Percentiles rank a stretch among this genome's conserved stretches.
phyloP scores from a whole-genome alignment of 2,888 invertebrate species.

The Podabrus alpinus region DNA sequence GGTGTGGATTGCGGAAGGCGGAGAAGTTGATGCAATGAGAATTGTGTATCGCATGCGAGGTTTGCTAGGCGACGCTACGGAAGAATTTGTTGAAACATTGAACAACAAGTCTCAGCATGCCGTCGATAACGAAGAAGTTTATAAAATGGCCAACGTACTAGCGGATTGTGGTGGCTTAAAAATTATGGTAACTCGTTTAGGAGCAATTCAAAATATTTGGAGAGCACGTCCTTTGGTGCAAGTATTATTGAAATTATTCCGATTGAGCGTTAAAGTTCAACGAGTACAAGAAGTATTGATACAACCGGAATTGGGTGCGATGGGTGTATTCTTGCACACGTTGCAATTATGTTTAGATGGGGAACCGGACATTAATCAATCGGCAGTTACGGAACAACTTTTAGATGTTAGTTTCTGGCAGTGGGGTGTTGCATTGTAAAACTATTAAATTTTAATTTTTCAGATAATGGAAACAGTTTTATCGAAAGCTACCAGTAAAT shows the following conservation, averaged over 20 bases:
- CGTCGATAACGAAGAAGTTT: conserved; percentile 93
- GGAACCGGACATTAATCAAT: conserved; percentile 72
- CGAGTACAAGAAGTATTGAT: conserved; percentile 88
- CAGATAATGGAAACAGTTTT: conserved; percentile 94
- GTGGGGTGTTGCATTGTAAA: not conserved
- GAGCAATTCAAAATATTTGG: conserved; percentile 84
- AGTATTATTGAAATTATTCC: conserved; percentile 87
- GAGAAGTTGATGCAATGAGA: conserved; percentile 94
- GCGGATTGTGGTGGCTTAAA: conserved; percentile 77
- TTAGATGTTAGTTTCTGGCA: conserved; percentile 67
- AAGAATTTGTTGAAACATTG: conserved; percentile 95
- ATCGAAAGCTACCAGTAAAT: conserved; percentile 86
- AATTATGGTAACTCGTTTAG: conserved; percentile 83
- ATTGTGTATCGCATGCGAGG: conserved; percentile 98
- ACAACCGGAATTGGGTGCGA: conserved; percentile 81
- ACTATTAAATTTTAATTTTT: conserved; percentile 30
- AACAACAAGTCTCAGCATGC: conserved; percentile 82
- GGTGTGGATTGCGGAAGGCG: conserved; percentile 90
- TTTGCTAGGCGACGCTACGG: conserved; percentile 95
- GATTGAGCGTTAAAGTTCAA: conserved; percentile 87
- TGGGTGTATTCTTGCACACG: conserved; percentile 82
- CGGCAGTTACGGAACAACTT: conserved; percentile 85
- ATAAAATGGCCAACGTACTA: conserved; percentile 85
- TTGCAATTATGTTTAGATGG: conserved; percentile 73
- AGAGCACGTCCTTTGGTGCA: conserved; percentile 85